Percentiles rank a stretch among this genome's conserved stretches.
Conservation (phyloP, 2,888 invertebrate species). For the Nomada flava region DNA sequence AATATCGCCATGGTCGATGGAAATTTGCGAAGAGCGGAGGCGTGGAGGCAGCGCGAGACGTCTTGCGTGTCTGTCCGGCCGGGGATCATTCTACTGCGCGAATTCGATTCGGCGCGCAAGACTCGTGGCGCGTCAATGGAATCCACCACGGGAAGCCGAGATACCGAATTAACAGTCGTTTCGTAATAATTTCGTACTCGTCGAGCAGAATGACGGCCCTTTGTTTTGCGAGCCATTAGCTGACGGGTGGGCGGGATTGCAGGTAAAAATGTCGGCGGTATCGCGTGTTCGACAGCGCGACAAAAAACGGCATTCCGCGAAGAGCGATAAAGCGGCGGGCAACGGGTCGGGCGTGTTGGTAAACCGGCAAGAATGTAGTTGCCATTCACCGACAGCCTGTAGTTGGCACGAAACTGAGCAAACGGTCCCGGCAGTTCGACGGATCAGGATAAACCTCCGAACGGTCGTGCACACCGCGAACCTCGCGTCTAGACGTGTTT, state of each 20-base stretch:
- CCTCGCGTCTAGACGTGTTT: constrained; percentile 73
- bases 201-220: neutral
- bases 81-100: neutral
- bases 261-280: constrained; percentile 38
- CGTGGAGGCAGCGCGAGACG: neutral
- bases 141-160: neutral
- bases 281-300: constrained; percentile 39
- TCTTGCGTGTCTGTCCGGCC: neutral
- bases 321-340: constrained; percentile 53
- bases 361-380: constrained; percentile 58
- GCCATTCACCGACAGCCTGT: constrained; percentile 54
- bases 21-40: neutral
- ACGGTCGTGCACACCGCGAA: constrained; percentile 60
- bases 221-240: constrained; percentile 29
- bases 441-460: constrained; percentile 62
- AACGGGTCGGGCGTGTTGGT: constrained; percentile 38
- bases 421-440: constrained; percentile 53
- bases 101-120: too few relatives aligned
- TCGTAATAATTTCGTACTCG: constrained; percentile 14
- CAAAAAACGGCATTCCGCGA: constrained; percentile 50
- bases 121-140: neutral
- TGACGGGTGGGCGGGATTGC: constrained; percentile 31
- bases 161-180: neutral
- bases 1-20: constrained; percentile 13
- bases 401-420: constrained; percentile 65